Conservation (phyloP, 2,113 vertebrate genomes). For the Herpailurus yagouaroundi region DNA sequence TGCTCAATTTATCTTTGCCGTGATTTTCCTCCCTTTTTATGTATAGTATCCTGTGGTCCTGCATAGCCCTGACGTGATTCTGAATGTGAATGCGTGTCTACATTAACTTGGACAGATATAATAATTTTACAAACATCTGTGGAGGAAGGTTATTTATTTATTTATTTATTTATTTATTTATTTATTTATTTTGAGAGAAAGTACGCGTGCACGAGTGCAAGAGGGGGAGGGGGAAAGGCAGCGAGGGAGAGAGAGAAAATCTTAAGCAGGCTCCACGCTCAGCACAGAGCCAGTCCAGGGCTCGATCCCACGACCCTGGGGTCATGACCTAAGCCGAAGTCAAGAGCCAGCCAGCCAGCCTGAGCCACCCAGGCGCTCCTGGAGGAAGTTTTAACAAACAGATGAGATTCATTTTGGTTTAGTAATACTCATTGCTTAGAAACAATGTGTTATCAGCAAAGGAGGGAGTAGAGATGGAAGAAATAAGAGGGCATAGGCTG, state of each 20-base stretch:
- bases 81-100: neutral
- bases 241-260: no score
- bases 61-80: neutral
- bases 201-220: fast-evolving
- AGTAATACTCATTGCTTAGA: neutral
- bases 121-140: neutral
- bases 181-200: no score
- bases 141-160: no score
- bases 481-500: neutral
- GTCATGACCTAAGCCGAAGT: no score
- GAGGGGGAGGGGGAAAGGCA: no score
- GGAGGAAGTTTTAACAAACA: neutral
- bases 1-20: neutral
- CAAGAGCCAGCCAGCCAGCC: no score
- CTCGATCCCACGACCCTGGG: no score
- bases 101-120: neutral
- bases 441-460: neutral
- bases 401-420: neutral
- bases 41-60: neutral
- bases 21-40: neutral
- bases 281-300: no score
- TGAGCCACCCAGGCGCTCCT: no score
- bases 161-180: no score
- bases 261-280: no score
- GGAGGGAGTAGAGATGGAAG: neutral